These are phyloP conservation scores for Ophioderma brevispina DNA, from an alignment of 35 echinoderm and acorn worm species.

Conservation along the genomic window DNA sequence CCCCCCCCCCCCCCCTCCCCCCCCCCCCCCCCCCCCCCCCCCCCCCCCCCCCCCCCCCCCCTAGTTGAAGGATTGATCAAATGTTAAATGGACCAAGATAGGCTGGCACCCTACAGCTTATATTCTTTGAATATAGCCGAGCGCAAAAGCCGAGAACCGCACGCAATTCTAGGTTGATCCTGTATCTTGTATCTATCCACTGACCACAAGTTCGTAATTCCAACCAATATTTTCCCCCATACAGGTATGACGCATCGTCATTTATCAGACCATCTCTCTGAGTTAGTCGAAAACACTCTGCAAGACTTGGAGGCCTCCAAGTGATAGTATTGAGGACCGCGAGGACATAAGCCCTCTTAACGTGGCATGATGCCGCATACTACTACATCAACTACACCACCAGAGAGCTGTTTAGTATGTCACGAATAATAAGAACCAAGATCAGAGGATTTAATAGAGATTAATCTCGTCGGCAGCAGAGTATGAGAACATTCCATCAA, in stretches of 20 bases:
- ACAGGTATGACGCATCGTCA: slow-evolving; percentile 99
- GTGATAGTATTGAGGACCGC: slow-evolving; percentile 98
- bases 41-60: too few relatives aligned
- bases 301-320: slow-evolving; percentile 98
- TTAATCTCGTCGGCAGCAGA: slow-evolving; percentile 95
- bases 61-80: too few relatives aligned
- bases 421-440: slow-evolving; percentile 94
- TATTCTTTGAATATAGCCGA: too few relatives aligned
- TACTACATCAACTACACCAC: slow-evolving; percentile 99
- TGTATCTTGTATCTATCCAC: too few relatives aligned
- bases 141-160: too few relatives aligned
- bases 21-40: too few relatives aligned
- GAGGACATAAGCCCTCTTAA: slow-evolving; percentile 97
- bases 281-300: slow-evolving; percentile 96
- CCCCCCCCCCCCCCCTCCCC: too few relatives aligned
- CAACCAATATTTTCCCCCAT: too few relatives aligned
- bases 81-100: too few relatives aligned
- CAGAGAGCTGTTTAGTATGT: slow-evolving; percentile 99
- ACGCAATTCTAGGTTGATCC: too few relatives aligned
- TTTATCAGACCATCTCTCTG: slow-evolving; percentile 93
- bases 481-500: slow-evolving; percentile 94
- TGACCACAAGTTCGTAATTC: too few relatives aligned
- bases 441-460: slow-evolving; percentile 99
- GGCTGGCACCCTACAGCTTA: too few relatives aligned
- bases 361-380: slow-evolving; percentile 98